Evolutionary conservation across 2,797 vertebrate species (phyloP).

Genomic region (Scarus forsteni): DNA sequence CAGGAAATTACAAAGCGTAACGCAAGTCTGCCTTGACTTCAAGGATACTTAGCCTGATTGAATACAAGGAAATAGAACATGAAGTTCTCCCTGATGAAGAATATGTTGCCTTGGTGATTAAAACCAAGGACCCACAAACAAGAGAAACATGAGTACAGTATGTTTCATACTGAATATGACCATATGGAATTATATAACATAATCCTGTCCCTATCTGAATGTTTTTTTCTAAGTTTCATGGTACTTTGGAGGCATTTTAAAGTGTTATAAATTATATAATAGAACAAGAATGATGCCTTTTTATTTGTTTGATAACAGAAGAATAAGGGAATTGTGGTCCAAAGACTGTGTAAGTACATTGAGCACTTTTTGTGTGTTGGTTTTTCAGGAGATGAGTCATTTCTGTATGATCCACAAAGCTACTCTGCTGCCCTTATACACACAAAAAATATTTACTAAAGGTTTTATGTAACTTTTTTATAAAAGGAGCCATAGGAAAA

Average conservation of each 20-base stretch:
- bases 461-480: neutral
- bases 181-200: neutral
- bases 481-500: neutral
- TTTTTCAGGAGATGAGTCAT: neutral
- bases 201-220: neutral
- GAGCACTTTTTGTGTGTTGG: neutral
- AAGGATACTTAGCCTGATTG: conserved; percentile 33
- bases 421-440: neutral
- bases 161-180: neutral
- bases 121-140: conserved; percentile 5
- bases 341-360: neutral
- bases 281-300: neutral
- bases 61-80: conserved; percentile 23
- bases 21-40: conserved; percentile 29
- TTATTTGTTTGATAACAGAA: neutral
- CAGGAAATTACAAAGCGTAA: conserved; percentile 23
- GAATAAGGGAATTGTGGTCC: neutral
- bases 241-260: too few species aligned
- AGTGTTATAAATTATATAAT: too few species aligned
- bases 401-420: neutral
- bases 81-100: conserved; percentile 25
- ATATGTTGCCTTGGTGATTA: conserved; percentile 32
- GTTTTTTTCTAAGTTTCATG: neutral
- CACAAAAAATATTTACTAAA: neutral
- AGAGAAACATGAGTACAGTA: neutral